phyloP scores from a whole-genome alignment of 2,888 invertebrate genomes.

The Drosophila aldrichi region DNA sequence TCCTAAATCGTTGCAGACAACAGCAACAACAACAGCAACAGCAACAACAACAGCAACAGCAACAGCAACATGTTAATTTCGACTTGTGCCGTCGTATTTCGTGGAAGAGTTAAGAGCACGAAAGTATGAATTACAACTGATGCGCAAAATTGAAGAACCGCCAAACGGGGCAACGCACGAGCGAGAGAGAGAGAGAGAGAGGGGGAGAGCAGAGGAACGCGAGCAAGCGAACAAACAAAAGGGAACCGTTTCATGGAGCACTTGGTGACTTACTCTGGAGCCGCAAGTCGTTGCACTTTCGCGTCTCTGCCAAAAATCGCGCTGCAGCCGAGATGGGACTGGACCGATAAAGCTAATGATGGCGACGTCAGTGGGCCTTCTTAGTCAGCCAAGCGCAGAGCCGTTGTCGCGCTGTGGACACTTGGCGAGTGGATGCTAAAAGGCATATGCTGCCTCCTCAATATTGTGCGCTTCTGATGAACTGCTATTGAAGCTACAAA shows the following conservation, averaged over 20 bases:
- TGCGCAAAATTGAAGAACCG: slow-evolving; percentile 77
- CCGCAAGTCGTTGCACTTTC: slow-evolving; percentile 75
- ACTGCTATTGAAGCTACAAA: slow-evolving; percentile 75
- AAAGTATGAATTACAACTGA: slow-evolving; percentile 81
- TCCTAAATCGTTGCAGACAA: slow-evolving; percentile 66
- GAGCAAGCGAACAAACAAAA: slow-evolving; percentile 69
- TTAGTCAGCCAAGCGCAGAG: slow-evolving; percentile 73
- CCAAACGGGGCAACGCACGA: slow-evolving; percentile 61
- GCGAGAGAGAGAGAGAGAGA: slow-evolving; percentile 25
- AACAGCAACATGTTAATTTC: slow-evolving; percentile 76
- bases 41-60: slow-evolving; percentile 19
- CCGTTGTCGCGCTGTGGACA: slow-evolving; percentile 41
- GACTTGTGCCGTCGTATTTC: slow-evolving; percentile 70
- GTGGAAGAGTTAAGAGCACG: slow-evolving; percentile 73
- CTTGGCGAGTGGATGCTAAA: slow-evolving; percentile 72
- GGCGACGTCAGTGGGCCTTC: slow-evolving; percentile 39
- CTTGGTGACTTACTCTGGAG: slow-evolving; percentile 32
- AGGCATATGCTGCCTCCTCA: slow-evolving; percentile 15
- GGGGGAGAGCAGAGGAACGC: slow-evolving; percentile 20
- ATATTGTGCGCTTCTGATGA: slow-evolving; percentile 58
- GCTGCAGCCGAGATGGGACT: slow-evolving; percentile 58
- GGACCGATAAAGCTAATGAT: slow-evolving; percentile 72
- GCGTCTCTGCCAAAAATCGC: slow-evolving; percentile 50
- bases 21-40: slow-evolving; percentile 29
- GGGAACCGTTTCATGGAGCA: slow-evolving; percentile 58